Evolutionary conservation across 2,113 vertebrate species (phyloP).

Genomic region (Rhagologus leucostigma): DNA sequence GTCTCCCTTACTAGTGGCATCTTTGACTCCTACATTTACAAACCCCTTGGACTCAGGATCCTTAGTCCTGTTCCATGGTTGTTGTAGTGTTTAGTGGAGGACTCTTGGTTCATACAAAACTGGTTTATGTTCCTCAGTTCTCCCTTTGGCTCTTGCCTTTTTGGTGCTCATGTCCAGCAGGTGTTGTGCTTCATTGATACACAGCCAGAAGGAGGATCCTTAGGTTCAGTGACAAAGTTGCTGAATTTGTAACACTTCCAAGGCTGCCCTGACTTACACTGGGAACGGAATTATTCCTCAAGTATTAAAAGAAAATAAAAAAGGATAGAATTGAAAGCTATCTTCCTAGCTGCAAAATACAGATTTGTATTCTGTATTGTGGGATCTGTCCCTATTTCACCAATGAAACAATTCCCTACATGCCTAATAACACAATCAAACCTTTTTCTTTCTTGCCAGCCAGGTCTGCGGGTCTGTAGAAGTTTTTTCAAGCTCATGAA

Average conservation of each 20-base stretch:
- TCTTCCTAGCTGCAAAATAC: not conserved
- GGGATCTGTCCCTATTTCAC: not conserved
- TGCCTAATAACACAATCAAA: not conserved
- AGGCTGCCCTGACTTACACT: not conserved
- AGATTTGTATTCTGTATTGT: not conserved
- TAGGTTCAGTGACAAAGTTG: not conserved
- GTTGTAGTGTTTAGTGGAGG: not conserved
- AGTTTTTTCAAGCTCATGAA: not conserved
- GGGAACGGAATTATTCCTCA: not conserved
- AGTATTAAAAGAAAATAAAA: not conserved
- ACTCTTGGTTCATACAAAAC: not conserved
- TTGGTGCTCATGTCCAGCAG: not conserved
- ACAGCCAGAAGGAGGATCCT: not conserved
- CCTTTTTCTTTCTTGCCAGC: not conserved
- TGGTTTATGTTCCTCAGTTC: not conserved
- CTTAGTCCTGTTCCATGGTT: not conserved
- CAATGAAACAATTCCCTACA: not conserved
- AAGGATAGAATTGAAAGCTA: not conserved
- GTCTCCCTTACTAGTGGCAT: not conserved
- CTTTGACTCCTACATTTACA: not conserved
- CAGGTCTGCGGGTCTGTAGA: not conserved
- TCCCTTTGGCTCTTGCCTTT: not conserved
- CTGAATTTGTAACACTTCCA: not conserved
- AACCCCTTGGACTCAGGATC: not conserved
- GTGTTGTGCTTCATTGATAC: not conserved